These are phyloP conservation scores for Zosterops borbonicus DNA, from an alignment of 2,113 vertebrate species.

Conservation along the genomic window DNA sequence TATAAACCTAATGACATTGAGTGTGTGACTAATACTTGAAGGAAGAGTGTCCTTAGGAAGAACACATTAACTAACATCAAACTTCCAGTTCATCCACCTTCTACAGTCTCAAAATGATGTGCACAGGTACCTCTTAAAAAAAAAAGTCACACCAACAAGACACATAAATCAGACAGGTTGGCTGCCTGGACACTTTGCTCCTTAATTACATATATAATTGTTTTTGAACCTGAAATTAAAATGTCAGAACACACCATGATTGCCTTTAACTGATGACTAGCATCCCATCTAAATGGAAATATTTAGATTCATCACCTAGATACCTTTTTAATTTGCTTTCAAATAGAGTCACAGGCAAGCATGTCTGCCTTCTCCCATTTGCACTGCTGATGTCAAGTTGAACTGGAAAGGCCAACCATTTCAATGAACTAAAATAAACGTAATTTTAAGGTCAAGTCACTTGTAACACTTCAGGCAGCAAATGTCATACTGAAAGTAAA, in stretches of 20 bases:
- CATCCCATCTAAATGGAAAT: constrained; percentile 41
- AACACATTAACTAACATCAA: not conserved
- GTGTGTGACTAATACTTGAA: not conserved
- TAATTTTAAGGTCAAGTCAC: constrained; percentile 63
- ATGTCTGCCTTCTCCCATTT: constrained; percentile 22
- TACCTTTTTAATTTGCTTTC: constrained; percentile 50
- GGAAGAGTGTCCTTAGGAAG: not conserved
- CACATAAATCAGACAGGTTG: not conserved
- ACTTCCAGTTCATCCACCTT: not conserved
- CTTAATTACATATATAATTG: constrained; percentile 36
- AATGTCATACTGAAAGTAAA: constrained; percentile 58
- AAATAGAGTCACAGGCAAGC: constrained; percentile 18
- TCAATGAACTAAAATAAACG: constrained; percentile 50
- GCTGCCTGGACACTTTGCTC: not conserved
- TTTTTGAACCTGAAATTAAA: constrained; percentile 40
- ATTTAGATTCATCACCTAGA: constrained; percentile 35
- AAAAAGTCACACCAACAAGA: not conserved
- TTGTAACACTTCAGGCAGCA: constrained; percentile 65
- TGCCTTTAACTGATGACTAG: constrained; percentile 24
- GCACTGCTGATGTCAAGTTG: constrained; percentile 8
- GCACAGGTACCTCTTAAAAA: not conserved
- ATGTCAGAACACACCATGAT: not conserved
- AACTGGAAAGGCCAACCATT: constrained; percentile 53
- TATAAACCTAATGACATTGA: not conserved
- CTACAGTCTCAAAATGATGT: not conserved